phyloP scores from a whole-genome alignment of 2,888 invertebrate genomes.

The Dione vanillae region DNA sequence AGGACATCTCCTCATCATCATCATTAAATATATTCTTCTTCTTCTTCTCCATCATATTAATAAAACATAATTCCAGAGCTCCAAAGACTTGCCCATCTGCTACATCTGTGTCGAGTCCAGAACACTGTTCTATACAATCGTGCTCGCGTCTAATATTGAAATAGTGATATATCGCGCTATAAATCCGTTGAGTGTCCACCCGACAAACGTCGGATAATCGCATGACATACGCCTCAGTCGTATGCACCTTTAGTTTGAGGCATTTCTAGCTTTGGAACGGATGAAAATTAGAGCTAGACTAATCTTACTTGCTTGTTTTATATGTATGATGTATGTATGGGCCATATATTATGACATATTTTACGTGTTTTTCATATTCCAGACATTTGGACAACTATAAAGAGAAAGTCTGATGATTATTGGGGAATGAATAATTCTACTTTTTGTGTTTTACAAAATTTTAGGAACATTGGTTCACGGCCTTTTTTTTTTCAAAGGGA shows the following conservation, averaged over 20 bases:
- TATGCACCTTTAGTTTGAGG: slow-evolving; percentile 47
- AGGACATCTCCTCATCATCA: too few species aligned
- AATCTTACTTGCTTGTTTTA: slow-evolving; percentile 13
- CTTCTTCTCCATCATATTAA: too few species aligned
- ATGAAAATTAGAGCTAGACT: slow-evolving; percentile 3
- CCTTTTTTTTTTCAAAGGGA: too few species aligned
- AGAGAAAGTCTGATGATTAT: too few species aligned
- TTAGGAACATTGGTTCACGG: too few species aligned
- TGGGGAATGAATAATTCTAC: too few species aligned
- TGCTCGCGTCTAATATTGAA: slow-evolving; percentile 66
- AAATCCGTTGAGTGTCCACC: slow-evolving; percentile 73
- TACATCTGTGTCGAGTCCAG: slow-evolving; percentile 37
- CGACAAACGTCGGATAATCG: slow-evolving; percentile 75
- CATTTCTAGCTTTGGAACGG: slow-evolving; percentile 41
- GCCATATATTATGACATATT: too few species aligned
- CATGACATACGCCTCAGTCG: slow-evolving; percentile 60
- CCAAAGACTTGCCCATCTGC: background rate
- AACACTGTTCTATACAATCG: slow-evolving; percentile 46
- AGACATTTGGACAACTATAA: too few species aligned
- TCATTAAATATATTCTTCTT: too few species aligned
- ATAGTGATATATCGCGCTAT: slow-evolving; percentile 71
- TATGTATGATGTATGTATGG: background rate
- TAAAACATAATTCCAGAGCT: background rate
- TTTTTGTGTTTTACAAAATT: too few species aligned
- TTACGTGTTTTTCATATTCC: too few species aligned